Percentiles rank a stretch among this genome's conserved stretches.
Evolutionary conservation across 2,113 vertebrate genomes (phyloP).

Genomic region (Phainopepla nitens): DNA sequence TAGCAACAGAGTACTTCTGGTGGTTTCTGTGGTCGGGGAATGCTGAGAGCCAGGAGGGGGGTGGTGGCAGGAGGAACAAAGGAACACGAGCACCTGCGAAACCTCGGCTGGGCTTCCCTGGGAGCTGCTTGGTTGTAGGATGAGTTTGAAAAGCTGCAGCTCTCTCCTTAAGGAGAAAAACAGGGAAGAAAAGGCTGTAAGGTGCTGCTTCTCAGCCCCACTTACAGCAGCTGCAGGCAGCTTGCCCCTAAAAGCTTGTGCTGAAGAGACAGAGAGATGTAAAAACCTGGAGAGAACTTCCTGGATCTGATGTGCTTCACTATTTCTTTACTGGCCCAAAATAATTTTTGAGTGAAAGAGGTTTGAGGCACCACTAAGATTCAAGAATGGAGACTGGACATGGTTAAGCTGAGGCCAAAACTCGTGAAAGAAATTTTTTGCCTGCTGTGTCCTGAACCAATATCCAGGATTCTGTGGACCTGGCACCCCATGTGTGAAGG

Average conservation of each 20-base stretch:
- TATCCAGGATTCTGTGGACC: fast-evolving
- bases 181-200: neutral
- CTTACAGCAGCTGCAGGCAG: neutral
- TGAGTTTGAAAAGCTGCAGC: neutral
- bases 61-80: neutral
- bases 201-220: neutral
- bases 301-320: fast-evolving
- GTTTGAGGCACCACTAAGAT: neutral
- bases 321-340: neutral
- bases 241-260: neutral
- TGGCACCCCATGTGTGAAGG: neutral
- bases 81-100: fast-evolving
- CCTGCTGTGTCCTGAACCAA: neutral
- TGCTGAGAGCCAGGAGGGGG: fast-evolving
- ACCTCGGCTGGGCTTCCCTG: neutral
- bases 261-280: neutral
- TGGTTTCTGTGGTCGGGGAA: neutral
- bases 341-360: neutral
- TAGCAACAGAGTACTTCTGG: neutral
- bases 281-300: neutral
- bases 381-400: neutral
- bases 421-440: fast-evolving
- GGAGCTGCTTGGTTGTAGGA: fast-evolving
- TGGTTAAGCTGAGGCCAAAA: neutral
- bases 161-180: neutral